phyloP scores from a whole-genome alignment of 2,888 invertebrate genomes.

The Gibbula magus region DNA sequence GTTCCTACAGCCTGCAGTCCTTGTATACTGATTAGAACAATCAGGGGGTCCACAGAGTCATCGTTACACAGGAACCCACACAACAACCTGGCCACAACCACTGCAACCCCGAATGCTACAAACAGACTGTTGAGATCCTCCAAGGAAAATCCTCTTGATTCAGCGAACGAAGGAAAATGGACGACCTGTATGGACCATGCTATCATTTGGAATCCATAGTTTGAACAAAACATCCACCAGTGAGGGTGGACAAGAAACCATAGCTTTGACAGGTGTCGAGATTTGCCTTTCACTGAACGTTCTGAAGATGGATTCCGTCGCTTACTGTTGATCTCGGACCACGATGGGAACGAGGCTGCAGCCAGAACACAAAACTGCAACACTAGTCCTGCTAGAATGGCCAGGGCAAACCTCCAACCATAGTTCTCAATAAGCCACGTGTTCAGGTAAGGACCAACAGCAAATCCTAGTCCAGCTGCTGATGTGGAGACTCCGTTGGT shows the following conservation, averaged over 20 bases:
- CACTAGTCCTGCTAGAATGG: not conserved
- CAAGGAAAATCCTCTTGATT: not conserved
- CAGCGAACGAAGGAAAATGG: not conserved
- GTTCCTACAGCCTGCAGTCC: not conserved
- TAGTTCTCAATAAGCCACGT: constrained; percentile 32
- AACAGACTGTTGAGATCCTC: not conserved
- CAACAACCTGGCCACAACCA: not conserved
- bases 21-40: not conserved
- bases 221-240: constrained; percentile 3
- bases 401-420: not conserved
- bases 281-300: not conserved
- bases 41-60: not conserved
- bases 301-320: not conserved
- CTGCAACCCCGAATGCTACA: not conserved
- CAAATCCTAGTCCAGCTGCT: constrained; percentile 34
- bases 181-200: not conserved
- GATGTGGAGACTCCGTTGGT: constrained; percentile 36
- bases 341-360: not conserved
- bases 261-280: not conserved
- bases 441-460: constrained; percentile 25
- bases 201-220: not conserved
- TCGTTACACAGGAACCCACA: not conserved
- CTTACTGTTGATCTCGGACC: not conserved
- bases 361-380: not conserved
- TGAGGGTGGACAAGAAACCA: not conserved